phyloP scores from a whole-genome alignment of 2,113 vertebrate genomes.

The Puntigrus tetrazona region DNA sequence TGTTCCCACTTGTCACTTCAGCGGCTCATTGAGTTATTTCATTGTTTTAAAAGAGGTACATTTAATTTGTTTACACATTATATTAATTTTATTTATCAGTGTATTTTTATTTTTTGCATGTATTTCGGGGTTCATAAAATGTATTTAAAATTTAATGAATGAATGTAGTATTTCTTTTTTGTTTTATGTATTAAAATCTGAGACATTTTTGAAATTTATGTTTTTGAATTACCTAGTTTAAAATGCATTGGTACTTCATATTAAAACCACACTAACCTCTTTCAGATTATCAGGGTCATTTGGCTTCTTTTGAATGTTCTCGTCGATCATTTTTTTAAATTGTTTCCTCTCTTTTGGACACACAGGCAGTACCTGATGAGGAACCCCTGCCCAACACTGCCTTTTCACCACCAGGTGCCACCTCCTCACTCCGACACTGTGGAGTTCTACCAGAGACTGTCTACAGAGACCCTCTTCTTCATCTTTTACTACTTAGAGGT shows the following conservation, averaged over 20 bases:
- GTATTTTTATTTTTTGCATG: neutral
- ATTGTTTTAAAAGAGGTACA: neutral
- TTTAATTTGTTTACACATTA: neutral
- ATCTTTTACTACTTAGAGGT: slow-evolving; percentile 84
- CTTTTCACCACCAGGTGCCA: slow-evolving; percentile 82
- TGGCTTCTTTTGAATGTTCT: neutral
- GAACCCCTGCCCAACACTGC: slow-evolving; percentile 81
- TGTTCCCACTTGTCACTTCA: neutral
- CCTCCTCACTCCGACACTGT: slow-evolving; percentile 79
- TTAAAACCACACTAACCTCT: neutral
- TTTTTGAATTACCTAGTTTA: neutral
- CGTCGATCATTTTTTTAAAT: neutral
- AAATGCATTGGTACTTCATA: neutral
- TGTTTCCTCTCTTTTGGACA: neutral
- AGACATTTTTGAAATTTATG: neutral
- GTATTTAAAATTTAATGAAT: no score
- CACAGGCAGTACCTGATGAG: slow-evolving; percentile 79
- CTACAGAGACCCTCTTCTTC: slow-evolving; percentile 81
- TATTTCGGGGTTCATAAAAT: no score
- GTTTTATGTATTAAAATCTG: neutral
- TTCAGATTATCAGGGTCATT: neutral
- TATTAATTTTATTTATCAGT: neutral
- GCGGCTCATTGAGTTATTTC: neutral
- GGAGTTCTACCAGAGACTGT: slow-evolving; percentile 83
- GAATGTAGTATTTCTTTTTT: no score